Evolutionary conservation across 1,140 invertebrate genomes (phyloP), one percentile per base, ranked within the genome.

Genomic region (Penaeus chinensis): DNA sequence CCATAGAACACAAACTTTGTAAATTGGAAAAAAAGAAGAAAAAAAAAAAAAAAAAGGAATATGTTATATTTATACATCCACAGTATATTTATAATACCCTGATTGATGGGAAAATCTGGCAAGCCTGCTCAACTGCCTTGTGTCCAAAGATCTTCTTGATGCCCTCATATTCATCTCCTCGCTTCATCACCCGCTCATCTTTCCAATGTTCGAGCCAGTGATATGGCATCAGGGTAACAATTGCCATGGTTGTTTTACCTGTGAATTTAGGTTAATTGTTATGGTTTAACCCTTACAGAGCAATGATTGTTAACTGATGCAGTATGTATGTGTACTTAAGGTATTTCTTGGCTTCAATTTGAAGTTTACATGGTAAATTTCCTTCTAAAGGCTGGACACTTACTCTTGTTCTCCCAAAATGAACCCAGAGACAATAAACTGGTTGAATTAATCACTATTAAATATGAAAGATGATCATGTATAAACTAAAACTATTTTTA

Each of bases 191-290:
- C 24, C 90, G 90, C n/a, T 91, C 90, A 27, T 91, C 87, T 87
- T 93, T 89, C 92, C 93, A 93, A 24, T 92, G 69, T 24, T 90
- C 63, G 81, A 92, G 92, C 93, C 93, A 93, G 10, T 91, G 89
- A 90, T 92, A 93, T 10, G 91, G 91, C 42, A 90, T 91, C 20
- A 92, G 84, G 0, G 92, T 91, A 37, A 93, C 92, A 10, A 93
- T 80, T 24, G 92, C 90, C 69, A 91, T 91, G 0, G 91, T 91
- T 78, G 91, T 91, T 85, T 93, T 91, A n/a, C 85, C 88, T 90
- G 62, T 8, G 69, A 71, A 24, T 71, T 16, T 80, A 76, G 37
- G 10, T 2, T 42, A 10, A 19, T 80, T 5, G 20, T 80, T 65
- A 42, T 1, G 24, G n/a, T 80, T 42, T 27, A 24, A 2, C 37